Evolutionary conservation across 2,113 vertebrate species (phyloP), one percentile per base, ranked within the genome.

Genomic region (Pandion haliaetus): DNA sequence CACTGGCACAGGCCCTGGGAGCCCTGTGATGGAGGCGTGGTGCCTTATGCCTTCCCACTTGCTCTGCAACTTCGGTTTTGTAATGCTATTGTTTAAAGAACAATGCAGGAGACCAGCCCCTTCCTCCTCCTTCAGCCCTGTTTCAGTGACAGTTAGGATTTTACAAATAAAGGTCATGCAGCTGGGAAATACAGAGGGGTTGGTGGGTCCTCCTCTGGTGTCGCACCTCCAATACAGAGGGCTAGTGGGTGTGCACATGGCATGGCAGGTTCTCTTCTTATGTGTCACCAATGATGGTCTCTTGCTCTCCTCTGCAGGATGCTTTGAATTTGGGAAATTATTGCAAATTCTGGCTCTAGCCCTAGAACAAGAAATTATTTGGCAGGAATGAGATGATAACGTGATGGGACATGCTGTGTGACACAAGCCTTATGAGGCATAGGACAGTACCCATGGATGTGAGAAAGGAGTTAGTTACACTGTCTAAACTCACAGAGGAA

Each of bases 121-220:
- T 93, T 92, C 50, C 23, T 36, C 36, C 54, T 65, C 65, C 49
- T 65, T 62, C 66, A 83, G 69, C 29, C 20, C 52, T 77, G 29
- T 83, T 84, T 76, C 36, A 17, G 66, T 32, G 77, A 36, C 45
- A 55, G 40, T 3, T 50, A 40, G 32, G 32, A 66, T 50, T 67
- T 92, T 88, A 40, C n/a, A 3, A 38, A 66, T 57, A 14, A n/a
- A 31, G 5, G 21, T 8, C 7, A 4, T 61, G 66, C 21, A 73
- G 0, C 19, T 42, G 58, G 54, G 11, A 62, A 87, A 61, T 20
- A 5, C 0, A 0, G 19, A 49, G 14, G 13, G 8, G 24, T 17
- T 72, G 45, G 32, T 36, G 11, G 20, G 31, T 83, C 20, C 24
- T 55, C 6, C 32, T 70, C 9, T 2, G 4, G 7, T 8, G 4